Evolutionary conservation across 2,113 vertebrate genomes (phyloP).

Genomic region (Lagopus muta): DNA sequence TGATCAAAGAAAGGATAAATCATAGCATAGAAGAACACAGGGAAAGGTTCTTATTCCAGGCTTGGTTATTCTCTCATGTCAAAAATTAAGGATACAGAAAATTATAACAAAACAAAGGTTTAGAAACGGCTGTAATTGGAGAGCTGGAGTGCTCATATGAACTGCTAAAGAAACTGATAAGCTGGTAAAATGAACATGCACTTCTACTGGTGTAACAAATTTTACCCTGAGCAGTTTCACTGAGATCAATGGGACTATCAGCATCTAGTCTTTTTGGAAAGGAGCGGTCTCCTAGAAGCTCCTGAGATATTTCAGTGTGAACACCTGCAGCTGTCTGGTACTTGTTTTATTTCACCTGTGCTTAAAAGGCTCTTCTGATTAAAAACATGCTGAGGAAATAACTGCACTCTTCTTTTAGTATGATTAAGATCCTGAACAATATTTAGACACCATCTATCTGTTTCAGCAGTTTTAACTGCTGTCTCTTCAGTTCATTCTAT

Average conservation of each 20-base stretch:
- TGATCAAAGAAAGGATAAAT: neutral
- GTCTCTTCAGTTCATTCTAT: constrained; percentile 39
- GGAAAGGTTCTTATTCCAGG: neutral
- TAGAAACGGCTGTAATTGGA: neutral
- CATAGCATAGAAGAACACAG: neutral
- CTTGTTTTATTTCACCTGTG: neutral
- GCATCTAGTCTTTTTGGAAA: neutral
- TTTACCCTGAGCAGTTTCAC: neutral
- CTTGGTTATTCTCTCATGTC: neutral
- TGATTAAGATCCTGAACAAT: constrained; percentile 59
- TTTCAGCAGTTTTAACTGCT: constrained; percentile 46
- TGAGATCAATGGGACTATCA: neutral
- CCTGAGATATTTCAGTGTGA: neutral
- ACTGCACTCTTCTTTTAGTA: constrained; percentile 8
- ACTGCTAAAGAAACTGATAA: neutral
- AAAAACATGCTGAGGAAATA: constrained; percentile 18
- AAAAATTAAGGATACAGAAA: neutral
- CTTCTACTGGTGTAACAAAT: neutral
- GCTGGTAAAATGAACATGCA: neutral
- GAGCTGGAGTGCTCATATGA: neutral
- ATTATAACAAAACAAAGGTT: neutral
- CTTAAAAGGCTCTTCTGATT: neutral
- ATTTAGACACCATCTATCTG: constrained; percentile 29
- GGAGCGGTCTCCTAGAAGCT: neutral
- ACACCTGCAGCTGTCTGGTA: neutral